Percentiles rank a stretch among this genome's conserved stretches.
These are phyloP conservation scores for Hemicordylus capensis DNA, from an alignment of 2,113 vertebrate species.

Conservation along the genomic window DNA sequence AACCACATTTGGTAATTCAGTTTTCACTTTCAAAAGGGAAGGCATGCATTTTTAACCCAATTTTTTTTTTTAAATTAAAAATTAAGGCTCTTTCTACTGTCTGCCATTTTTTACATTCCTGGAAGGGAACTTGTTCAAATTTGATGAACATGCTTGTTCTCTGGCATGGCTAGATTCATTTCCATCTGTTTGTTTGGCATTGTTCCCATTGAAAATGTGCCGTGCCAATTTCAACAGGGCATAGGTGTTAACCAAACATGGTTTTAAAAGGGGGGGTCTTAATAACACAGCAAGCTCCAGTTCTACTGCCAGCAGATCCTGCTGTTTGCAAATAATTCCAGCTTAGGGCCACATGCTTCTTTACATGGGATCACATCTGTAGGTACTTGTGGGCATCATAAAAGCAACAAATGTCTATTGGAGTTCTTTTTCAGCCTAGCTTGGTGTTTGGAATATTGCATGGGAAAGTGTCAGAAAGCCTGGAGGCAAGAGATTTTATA, in stretches of 20 bases:
- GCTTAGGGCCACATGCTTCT: constrained; percentile 73
- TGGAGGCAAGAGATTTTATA: constrained; percentile 56
- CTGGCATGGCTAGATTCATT: constrained; percentile 68
- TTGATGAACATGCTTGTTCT: constrained; percentile 61
- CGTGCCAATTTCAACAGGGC: constrained; percentile 74
- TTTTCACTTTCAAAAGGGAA: constrained; percentile 18
- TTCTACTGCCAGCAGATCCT: constrained; percentile 74
- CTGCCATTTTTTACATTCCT: constrained; percentile 53
- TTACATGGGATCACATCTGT: constrained; percentile 74
- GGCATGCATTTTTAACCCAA: not conserved
- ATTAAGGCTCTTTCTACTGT: constrained; percentile 24
- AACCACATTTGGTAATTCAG: constrained; percentile 21
- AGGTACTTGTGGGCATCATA: constrained; percentile 75
- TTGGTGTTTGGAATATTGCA: constrained; percentile 58
- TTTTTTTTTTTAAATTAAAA: not conserved
- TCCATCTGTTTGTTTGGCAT: constrained; percentile 79
- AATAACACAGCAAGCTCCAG: constrained; percentile 72
- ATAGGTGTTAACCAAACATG: constrained; percentile 78
- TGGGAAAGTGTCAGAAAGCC: constrained; percentile 42
- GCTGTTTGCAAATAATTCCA: constrained; percentile 78
- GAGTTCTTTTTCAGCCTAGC: constrained; percentile 63
- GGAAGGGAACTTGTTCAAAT: constrained; percentile 66
- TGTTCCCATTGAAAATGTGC: constrained; percentile 65
- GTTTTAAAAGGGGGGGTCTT: constrained; percentile 63
- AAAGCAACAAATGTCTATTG: constrained; percentile 73